Percentiles rank a stretch among this genome's conserved stretches.
These are phyloP conservation scores for Corbicula japonica DNA, from an alignment of 2,888 invertebrate genomes.

Conservation along the genomic window DNA sequence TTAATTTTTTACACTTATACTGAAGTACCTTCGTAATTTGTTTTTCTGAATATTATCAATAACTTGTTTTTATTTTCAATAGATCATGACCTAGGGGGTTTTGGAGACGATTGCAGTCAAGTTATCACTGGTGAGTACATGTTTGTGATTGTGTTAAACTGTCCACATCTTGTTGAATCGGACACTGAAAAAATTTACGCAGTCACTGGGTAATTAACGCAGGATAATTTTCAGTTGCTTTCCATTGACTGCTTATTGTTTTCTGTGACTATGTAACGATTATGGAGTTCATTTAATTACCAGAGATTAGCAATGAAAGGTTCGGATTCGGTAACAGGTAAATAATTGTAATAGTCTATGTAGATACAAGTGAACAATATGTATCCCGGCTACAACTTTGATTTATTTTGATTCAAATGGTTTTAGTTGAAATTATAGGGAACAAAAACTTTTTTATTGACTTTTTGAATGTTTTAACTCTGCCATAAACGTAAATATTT, in stretches of 20 bases:
- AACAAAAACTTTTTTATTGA: no score
- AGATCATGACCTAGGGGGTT: conserved; percentile 45
- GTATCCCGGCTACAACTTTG: no score
- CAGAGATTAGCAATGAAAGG: no score
- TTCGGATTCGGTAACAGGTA: no score
- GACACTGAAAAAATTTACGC: background rate
- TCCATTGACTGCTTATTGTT: background rate
- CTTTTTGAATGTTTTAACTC: no score
- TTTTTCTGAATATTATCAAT: background rate
- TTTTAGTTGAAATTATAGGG: no score
- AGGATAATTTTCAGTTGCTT: background rate
- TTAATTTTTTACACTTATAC: no score
- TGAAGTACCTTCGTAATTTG: background rate
- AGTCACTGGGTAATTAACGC: background rate
- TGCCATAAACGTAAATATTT: no score
- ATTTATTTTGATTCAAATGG: no score
- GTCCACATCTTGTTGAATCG: background rate
- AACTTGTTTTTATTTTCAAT: background rate
- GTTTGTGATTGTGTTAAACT: background rate
- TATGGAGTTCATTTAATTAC: no score
- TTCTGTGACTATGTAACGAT: background rate
- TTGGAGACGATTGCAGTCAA: conserved; percentile 39
- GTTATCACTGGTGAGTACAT: background rate
- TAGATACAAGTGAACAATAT: no score
- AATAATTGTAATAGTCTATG: no score